These are phyloP conservation scores for Cirrhinus molitorella DNA, from an alignment of 2,797 vertebrate species.

Conservation along the genomic window DNA sequence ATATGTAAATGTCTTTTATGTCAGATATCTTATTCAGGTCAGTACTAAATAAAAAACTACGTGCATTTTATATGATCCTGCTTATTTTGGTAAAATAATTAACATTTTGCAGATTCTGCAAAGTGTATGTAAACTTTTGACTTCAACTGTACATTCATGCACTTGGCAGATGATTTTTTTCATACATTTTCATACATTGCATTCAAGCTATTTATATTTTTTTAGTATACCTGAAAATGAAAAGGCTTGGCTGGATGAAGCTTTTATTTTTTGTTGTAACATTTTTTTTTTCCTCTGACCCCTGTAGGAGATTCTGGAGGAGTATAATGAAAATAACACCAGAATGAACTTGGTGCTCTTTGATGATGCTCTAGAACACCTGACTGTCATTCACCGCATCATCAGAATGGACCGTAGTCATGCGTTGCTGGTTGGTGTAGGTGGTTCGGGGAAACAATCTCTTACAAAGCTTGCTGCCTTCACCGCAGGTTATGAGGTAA, in stretches of 20 bases:
- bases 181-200: not conserved
- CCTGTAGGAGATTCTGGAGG: constrained; percentile 91
- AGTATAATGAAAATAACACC: constrained; percentile 88
- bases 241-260: not conserved
- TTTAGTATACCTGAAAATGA: not conserved
- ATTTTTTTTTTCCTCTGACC: not conserved
- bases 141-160: not conserved
- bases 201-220: not conserved
- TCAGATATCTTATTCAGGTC: too few relatives aligned
- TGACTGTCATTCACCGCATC: constrained; percentile 89
- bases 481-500: constrained; percentile 90
- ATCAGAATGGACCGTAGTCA: constrained; percentile 91
- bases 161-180: not conserved
- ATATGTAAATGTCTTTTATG: too few relatives aligned
- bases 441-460: constrained; percentile 95
- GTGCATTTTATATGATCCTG: too few relatives aligned
- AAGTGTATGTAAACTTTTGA: too few relatives aligned
- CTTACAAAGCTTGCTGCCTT: constrained; percentile 90
- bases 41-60: too few relatives aligned
- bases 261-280: not conserved
- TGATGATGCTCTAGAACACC: constrained; percentile 93
- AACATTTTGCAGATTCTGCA: too few relatives aligned
- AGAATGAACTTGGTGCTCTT: constrained; percentile 94
- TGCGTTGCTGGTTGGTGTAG: constrained; percentile 91
- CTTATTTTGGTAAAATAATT: too few relatives aligned